Evolutionary conservation across 1,140 invertebrate genomes (phyloP).

Genomic region (Neodiprion virginianus): DNA sequence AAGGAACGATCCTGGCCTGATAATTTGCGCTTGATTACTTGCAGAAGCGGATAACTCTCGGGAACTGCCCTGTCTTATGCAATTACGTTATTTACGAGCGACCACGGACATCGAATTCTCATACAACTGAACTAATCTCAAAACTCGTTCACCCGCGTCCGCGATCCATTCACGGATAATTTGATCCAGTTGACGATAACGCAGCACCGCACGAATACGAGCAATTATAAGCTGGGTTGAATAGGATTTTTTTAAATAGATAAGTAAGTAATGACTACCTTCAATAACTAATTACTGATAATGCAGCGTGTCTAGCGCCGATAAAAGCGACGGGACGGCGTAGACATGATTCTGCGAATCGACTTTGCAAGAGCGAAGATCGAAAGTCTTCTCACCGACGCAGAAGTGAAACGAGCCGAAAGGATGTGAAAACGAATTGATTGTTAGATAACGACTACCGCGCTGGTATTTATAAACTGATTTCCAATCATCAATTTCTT

Average conservation of each 20-base stretch:
- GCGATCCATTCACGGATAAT: conserved; percentile 47
- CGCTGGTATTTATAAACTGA: not conserved
- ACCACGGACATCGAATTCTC: not conserved
- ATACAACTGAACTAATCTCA: not conserved
- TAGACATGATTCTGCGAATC: not conserved
- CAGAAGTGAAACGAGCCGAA: not conserved
- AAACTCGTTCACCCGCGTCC: not conserved
- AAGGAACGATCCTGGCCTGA: too few relatives aligned
- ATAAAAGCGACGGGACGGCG: not conserved
- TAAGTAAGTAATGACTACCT: not conserved
- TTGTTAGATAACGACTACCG: not conserved
- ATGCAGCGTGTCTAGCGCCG: not conserved
- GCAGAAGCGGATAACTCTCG: too few relatives aligned
- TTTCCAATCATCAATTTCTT: too few relatives aligned
- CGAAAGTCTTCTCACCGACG: not conserved
- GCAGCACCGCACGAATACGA: conserved; percentile 39
- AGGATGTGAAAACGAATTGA: not conserved
- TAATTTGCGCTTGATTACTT: too few relatives aligned
- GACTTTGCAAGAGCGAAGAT: not conserved
- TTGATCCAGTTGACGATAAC: conserved; percentile 54
- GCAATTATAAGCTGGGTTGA: not conserved
- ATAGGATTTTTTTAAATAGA: not conserved
- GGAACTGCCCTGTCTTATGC: too few relatives aligned
- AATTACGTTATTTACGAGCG: too few relatives aligned
- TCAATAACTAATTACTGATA: not conserved